Conservation (phyloP, 2,888 invertebrate genomes). For the Drosophila mulleri region DNA sequence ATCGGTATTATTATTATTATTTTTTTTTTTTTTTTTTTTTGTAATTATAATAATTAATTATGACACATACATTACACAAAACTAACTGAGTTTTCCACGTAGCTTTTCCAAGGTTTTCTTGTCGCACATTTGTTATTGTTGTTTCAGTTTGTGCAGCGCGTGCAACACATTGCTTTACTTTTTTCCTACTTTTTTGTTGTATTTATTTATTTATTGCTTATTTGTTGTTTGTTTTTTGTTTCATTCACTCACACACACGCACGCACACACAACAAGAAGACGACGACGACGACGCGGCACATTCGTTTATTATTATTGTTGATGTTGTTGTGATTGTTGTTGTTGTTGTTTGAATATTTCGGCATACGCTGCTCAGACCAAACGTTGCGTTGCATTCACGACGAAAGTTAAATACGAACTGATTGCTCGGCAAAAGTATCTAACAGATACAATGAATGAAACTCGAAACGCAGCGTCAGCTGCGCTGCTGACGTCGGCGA, state of each 20-base stretch:
- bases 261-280: conserved; percentile 2
- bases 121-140: conserved; percentile 25
- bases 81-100: conserved; percentile 43
- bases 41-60: conserved; percentile 67
- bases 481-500: conserved; percentile 34
- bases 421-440: conserved; percentile 67
- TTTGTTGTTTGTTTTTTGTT: conserved; percentile 30
- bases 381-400: conserved; percentile 80
- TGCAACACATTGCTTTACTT: conserved; percentile 63
- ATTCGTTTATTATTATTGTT: conserved; percentile 30
- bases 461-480: conserved; percentile 63
- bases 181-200: background rate
- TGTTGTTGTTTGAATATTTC: conserved; percentile 38
- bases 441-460: conserved; percentile 80
- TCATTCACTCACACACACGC: conserved; percentile 43
- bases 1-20: background rate
- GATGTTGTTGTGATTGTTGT: conserved; percentile 32
- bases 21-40: background rate
- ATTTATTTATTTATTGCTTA: conserved; percentile 16
- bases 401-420: conserved; percentile 83
- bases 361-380: conserved; percentile 50
- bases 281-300: conserved; percentile 34
- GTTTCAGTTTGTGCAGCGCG: conserved; percentile 44
- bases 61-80: conserved; percentile 33
- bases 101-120: conserved; percentile 47